phyloP scores from a whole-genome alignment of 2,797 vertebrate genomes.

The Microcaecilia unicolor region DNA sequence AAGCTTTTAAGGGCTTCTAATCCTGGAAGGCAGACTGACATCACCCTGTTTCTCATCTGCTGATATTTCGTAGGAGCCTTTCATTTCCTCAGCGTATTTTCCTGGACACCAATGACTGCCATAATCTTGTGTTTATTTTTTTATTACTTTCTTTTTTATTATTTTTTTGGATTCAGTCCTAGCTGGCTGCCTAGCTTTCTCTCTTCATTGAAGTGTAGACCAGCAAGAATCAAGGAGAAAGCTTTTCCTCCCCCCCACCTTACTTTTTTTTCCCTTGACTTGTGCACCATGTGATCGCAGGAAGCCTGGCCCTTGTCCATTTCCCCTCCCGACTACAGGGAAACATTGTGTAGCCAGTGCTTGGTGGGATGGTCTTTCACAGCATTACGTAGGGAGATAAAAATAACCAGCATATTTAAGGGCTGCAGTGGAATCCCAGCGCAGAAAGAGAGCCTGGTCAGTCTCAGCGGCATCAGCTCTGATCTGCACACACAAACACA shows the following conservation, averaged over 20 bases:
- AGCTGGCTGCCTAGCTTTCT: conserved; percentile 25
- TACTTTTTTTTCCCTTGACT: conserved; percentile 69
- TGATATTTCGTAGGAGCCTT: conserved; percentile 75
- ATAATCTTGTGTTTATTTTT: conserved; percentile 51
- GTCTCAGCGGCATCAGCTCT: conserved; percentile 52
- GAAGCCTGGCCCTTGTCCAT: conserved; percentile 88
- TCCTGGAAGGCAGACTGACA: conserved; percentile 84
- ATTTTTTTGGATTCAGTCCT: conserved; percentile 51
- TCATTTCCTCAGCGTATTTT: conserved; percentile 78
- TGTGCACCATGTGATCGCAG: conserved; percentile 80
- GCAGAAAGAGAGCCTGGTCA: conserved; percentile 76
- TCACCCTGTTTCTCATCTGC: conserved; percentile 77
- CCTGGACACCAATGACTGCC: conserved; percentile 68
- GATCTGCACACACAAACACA: not conserved
- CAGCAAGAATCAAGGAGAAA: conserved; percentile 22
- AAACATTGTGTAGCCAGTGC: conserved; percentile 77
- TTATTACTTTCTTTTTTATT: conserved; percentile 44
- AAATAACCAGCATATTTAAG: conserved; percentile 99
- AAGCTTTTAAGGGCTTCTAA: conserved; percentile 98
- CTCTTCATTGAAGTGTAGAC: conserved; percentile 50
- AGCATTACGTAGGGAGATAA: conserved; percentile 89
- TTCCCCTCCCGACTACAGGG: conserved; percentile 91
- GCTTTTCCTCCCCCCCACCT: conserved; percentile 3
- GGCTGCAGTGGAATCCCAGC: conserved; percentile 84
- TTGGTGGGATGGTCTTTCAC: conserved; percentile 66